Evolutionary conservation across 1,140 invertebrate species (phyloP).

Genomic region (Panulirus ornatus): DNA sequence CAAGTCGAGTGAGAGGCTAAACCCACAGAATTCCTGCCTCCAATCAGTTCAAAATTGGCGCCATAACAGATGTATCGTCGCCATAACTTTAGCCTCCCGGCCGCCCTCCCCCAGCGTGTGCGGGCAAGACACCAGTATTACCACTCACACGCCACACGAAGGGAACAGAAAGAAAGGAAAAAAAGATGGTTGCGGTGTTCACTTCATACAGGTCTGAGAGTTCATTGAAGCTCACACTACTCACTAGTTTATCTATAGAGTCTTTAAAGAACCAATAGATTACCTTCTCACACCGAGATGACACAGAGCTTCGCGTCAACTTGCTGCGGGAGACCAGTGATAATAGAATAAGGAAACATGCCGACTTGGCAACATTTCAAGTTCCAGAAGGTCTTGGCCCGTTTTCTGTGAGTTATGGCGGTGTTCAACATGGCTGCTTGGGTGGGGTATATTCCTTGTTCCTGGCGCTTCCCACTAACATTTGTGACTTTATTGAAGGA

Average conservation of each 20-base stretch:
- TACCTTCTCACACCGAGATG: background rate
- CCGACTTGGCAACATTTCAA: conserved; percentile 35
- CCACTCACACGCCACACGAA: background rate
- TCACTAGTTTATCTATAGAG: too few species aligned
- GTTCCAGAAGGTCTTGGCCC: conserved; percentile 20
- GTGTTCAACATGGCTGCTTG: conserved; percentile 25
- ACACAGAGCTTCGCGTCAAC: background rate
- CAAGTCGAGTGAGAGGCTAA: background rate
- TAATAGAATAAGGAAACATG: background rate
- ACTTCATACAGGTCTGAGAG: background rate
- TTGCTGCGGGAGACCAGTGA: background rate
- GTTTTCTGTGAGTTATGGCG: conserved; percentile 52
- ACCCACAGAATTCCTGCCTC: background rate
- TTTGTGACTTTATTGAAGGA: conserved; percentile 52
- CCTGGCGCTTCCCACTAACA: conserved; percentile 1
- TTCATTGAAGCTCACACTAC: too few species aligned
- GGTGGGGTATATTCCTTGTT: background rate
- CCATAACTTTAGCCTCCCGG: too few species aligned
- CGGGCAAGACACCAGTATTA: conserved; percentile 11
- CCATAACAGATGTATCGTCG: conserved; percentile 31
- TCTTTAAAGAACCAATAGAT: background rate
- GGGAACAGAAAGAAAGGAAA: background rate
- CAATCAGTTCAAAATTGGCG: conserved; percentile 52
- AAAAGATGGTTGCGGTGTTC: background rate
- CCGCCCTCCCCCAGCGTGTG: too few species aligned